Base-by-base conservation (phyloP, 2,888 invertebrate species). In the Anticlea derivata region DNA sequence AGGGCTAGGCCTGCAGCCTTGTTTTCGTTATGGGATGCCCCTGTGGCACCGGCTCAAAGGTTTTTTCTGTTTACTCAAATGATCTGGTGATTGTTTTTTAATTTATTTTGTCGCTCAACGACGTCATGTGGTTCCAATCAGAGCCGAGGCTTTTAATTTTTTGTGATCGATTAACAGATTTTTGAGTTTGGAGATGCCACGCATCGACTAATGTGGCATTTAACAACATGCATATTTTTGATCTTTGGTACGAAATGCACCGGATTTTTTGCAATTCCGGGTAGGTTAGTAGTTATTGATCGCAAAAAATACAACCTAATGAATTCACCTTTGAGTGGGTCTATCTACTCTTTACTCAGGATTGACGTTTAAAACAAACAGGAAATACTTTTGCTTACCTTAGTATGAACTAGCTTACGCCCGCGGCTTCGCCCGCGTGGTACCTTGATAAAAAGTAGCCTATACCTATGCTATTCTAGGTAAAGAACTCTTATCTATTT, bases 121-220 rank as follows among this genome's bases (percentile, higher is more conserved):
- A 73, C 78, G 86, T 87, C 90, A 90, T 89, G 79, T 90, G 90
- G 83, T 87, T 89, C 82, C 87, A 89, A 90, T 90, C 89, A 87
- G 76, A 65, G 77, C 66, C 71, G 70, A 79, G 66, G 78, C 79
- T 80, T 85, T 85, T 80, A 78, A 75, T 70, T 75, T 82, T 84
- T 86, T 85, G 80, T 63, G 55, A 73, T 78, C 70, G 68, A 71
- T 74, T 73, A 75, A 55, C 55, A 50, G 58, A 46, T 34, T 40
- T 72, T 69, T 55, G 61, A 67, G 65, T 68, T 68, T 31, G 23
- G 45, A 31, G 44, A 49, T 52, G 47, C 30, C 52, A 44, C 47
- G 50, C 53, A 44, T 50, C 52, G 26, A 30, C 46, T 52, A 43
- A 50, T 52, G 31, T 27, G 52, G 47, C 44, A 56, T 48, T 48